A percentile compares a stretch with the other conserved stretches of the same genome.
Evolutionary conservation across 2,888 invertebrate species (phyloP).

Genomic region (Heliconius sara): DNA sequence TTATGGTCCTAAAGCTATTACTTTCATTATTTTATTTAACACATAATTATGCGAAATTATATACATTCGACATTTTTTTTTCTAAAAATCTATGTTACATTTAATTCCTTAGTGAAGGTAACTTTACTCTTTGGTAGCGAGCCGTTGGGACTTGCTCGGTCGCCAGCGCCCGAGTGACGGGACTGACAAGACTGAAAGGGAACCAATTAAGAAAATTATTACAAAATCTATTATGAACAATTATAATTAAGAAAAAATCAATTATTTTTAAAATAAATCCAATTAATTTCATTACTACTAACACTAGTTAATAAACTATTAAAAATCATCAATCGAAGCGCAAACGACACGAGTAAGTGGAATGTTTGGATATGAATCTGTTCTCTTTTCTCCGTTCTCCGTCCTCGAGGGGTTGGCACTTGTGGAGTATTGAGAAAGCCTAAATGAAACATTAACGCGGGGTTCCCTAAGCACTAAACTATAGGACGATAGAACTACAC

Average conservation of each 20-base stretch:
- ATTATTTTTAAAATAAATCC: not conserved
- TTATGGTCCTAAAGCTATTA: slow-evolving; percentile 45
- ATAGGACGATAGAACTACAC: slow-evolving; percentile 56
- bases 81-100: slow-evolving; percentile 76
- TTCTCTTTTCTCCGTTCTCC: slow-evolving; percentile 56
- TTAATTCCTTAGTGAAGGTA: slow-evolving; percentile 78
- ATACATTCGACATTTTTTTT: slow-evolving; percentile 73
- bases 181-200: not conserved
- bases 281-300: not conserved
- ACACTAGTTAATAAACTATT: not conserved
- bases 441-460: slow-evolving; percentile 30
- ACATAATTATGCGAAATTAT: slow-evolving; percentile 68
- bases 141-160: slow-evolving; percentile 52
- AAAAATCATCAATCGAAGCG: not conserved
- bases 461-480: slow-evolving; percentile 20
- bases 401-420: slow-evolving; percentile 69
- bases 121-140: slow-evolving; percentile 83
- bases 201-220: not conserved
- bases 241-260: not conserved
- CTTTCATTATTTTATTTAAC: slow-evolving; percentile 38
- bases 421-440: slow-evolving; percentile 63
- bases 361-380: slow-evolving; percentile 59
- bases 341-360: slow-evolving; percentile 53
- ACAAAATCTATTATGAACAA: not conserved
- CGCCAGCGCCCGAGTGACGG: slow-evolving; percentile 9